Base-by-base conservation (phyloP, 2,888 invertebrate genomes). In the Callyntrura sp. region DNA sequence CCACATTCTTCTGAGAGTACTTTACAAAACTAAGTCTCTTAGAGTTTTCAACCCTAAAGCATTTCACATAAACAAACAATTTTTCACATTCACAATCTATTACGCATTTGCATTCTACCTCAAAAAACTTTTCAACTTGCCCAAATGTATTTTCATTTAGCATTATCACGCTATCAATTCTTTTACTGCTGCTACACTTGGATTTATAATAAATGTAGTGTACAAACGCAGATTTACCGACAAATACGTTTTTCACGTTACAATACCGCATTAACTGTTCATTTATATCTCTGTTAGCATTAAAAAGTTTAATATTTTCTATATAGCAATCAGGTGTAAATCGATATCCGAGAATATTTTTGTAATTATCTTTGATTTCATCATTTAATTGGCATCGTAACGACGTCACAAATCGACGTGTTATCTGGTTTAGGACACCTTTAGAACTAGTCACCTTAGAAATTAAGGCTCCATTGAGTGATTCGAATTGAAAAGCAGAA, bases 401-500 rank as follows among this genome's bases (percentile, higher is more conserved):
- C n/a, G n/a, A n/a, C 6, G 60, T 6, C 5, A n/a, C n/a, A n/a
- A 11, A 60, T 60, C 60, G 8, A 12, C 60, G 60, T 12, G 60
- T 60, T 17, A 60, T 60, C n/a, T 60, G 60, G n/a, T 17, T 60
- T n/a, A 60, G 6, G n/a, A 17, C 60, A n/a, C 60, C 60, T 60
- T 60, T 60, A 6, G 60, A 60, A n/a, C 60, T 12, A n/a, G 60
- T 60, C 5, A 60, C 60, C 20, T 60, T 60, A 6, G 60, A 12
- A 17, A 60, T n/a, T 11, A 60, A n/a, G 5, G 8, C 5, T 12
- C 60, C 60, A 17, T 60, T 60, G n/a, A 60, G n/a, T 11, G 60
- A 60, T n/a, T 60, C 60, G n/a, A 60, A 60, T 60, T 60, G 60
- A 17, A 60, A 60, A 60, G 60, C 60, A 6, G 60, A 60, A 5